These are phyloP conservation scores for Cenopis cana DNA, from an alignment of 2,888 invertebrate species.

Conservation along the genomic window DNA sequence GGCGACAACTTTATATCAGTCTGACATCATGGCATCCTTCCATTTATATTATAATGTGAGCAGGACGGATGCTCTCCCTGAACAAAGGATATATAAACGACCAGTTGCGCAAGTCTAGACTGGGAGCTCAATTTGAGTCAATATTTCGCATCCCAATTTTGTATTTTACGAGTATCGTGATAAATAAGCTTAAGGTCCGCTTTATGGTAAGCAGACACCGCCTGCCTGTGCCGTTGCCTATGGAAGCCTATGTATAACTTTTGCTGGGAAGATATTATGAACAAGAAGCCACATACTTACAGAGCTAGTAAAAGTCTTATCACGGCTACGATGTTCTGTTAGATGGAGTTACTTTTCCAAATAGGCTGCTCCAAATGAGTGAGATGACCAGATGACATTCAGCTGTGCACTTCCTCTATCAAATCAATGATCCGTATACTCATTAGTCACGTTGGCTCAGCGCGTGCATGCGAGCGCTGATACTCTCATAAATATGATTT, in stretches of 20 bases:
- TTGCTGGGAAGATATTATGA: neutral
- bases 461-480: too few species aligned
- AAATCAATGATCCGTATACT: too few species aligned
- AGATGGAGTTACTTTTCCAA: neutral
- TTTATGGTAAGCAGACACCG: too few species aligned
- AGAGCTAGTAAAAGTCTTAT: neutral
- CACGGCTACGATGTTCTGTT: neutral
- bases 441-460: too few species aligned
- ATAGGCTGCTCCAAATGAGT: neutral
- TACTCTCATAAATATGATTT: too few species aligned
- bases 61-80: slow-evolving; percentile 5
- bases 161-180: neutral
- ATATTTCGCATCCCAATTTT: neutral
- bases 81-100: slow-evolving; percentile 1
- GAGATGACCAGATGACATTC: too few species aligned
- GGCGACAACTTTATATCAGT: neutral
- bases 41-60: neutral
- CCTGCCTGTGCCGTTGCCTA: too few species aligned
- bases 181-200: neutral
- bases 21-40: neutral
- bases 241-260: too few species aligned
- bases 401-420: too few species aligned
- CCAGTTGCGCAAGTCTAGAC: slow-evolving; percentile 24
- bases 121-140: neutral
- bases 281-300: neutral